phyloP scores from a whole-genome alignment of 2,888 invertebrate species.

The Thalpophila matura region DNA sequence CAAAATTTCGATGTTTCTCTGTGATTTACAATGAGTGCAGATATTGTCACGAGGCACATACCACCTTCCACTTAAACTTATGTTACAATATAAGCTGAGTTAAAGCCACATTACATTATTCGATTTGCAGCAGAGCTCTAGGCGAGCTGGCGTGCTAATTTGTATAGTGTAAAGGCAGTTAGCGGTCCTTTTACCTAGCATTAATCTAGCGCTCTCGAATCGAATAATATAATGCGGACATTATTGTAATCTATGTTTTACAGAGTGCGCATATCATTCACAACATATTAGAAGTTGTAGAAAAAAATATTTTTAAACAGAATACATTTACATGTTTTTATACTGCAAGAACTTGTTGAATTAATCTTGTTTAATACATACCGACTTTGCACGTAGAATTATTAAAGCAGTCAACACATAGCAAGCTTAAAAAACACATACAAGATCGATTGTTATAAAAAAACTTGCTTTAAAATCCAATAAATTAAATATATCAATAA shows the following conservation, averaged over 20 bases:
- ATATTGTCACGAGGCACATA: conserved; percentile 80
- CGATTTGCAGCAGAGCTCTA: too few species aligned
- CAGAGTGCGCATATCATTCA: conserved; percentile 11
- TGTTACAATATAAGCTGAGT: conserved; percentile 27
- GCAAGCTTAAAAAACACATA: conserved; percentile 9
- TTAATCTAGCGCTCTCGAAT: too few species aligned
- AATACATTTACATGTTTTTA: not conserved
- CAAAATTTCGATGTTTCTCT: conserved; percentile 82
- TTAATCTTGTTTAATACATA: conserved; percentile 19
- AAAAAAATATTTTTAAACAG: not conserved
- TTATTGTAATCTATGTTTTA: conserved; percentile 21
- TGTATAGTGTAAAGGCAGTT: too few species aligned
- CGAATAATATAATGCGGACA: too few species aligned
- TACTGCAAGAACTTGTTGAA: conserved; percentile 8
- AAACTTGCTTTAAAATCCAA: conserved; percentile 2
- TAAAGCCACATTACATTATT: too few species aligned
- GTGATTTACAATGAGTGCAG: conserved; percentile 73
- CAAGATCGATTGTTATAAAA: conserved; percentile 14
- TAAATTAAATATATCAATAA: not conserved
- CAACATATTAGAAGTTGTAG: conserved; percentile 16
- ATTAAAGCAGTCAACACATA: conserved; percentile 18
- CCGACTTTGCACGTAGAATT: conserved; percentile 11
- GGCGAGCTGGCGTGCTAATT: too few species aligned
- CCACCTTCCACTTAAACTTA: conserved; percentile 43
- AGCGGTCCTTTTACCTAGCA: too few species aligned